Base-by-base conservation (phyloP, 2,113 vertebrate species). In the Scopus umbretta region DNA sequence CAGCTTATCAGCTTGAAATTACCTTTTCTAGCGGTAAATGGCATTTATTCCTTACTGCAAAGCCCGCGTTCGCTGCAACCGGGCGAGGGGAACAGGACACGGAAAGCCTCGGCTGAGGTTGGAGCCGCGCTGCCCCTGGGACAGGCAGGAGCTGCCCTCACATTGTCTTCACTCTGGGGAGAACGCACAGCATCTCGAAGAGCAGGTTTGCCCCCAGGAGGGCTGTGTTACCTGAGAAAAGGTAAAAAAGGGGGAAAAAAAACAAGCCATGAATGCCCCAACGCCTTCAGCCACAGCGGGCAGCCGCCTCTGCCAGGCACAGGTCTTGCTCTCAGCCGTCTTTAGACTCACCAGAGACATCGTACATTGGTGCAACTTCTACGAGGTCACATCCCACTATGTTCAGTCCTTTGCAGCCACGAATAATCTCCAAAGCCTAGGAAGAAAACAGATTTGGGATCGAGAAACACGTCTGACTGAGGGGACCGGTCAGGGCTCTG, bases 171-270 rank as follows among this genome's bases (percentile, higher is more conserved):
- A 98, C 98, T 53, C 98, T 96, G 4, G 99, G 99, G 47, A 99
- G 99, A 26, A 97, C 97, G 4, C 99, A 99, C n/a, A 99, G 93
- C 99, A 99, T 99, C 97, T 99, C 99, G 40, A 99, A 99, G 27
- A 99, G 98, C 36, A 99, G 98, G 91, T 99, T 99, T 52, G 99
- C 99, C 2, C 98, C 99, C 68, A 99, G 97, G 72, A 99, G 98
- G 8, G 99, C 99, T 0, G 99, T 99, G 97, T 99, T 99, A 18
- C 99, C 99, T 99, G 80, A 19, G 21, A 82, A 68, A 6, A 86
- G 40, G 75, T 5, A 16, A 55, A 74, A 56, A 32, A 45, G 47
- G 4, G n/a, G 26, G 32, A 10, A 16, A 8, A 21, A 47, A 22
- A 21, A 2, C 7, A 8, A 43, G 10, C 3, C 4, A 0, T 75